Base-by-base conservation (phyloP, 2,888 invertebrate genomes). In the Octodonta nipae region DNA sequence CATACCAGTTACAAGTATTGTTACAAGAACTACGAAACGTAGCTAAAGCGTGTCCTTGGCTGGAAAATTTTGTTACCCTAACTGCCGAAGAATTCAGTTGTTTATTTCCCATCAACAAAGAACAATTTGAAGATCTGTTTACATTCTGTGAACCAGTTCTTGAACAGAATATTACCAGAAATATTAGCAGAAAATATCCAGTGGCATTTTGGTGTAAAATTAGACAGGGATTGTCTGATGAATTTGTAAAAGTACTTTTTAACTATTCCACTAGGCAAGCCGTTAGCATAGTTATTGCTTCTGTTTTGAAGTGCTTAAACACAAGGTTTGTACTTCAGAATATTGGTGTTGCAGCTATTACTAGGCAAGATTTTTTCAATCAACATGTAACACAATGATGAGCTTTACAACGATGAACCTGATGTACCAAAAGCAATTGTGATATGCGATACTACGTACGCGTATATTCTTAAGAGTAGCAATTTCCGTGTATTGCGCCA, bases 311-410 rank as follows among this genome's bases (percentile, higher is more conserved):
- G 8, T n/a, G n/a, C 7, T 15, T 31, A 8, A 7, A 25, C 10
- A 13, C 11, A 13, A 17, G 36, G 3, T 33, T 36, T 36, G 31
- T 31, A 11, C 30, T 30, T 13, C 8, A 13, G 5, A 37, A 37
- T 30, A 34, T 37, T 15, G 34, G 37, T 3, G 27, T 30, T 36
- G 26, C 16, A 16, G 33, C 26, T 14, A 33, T 36, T 20, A 33
- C 33, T 6, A 29, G 36, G 11, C 14, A 36, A 3, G 14, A 29
- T n/a, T 36, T 24, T 24, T 26, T 36, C 13, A 27, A 17, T 6
- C 27, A 15, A 15, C 36, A 36, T 26, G 26, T 35, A 12, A 32
- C 28, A 5, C n/a, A 16, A 5, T 2, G 32, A 30, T 24, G 8
- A 13, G 5, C 15, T 35, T 2, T 34, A 34, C 15, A 34, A 34